Base-by-base conservation (phyloP, 1,140 invertebrate genomes). In the Bombus huntii region DNA sequence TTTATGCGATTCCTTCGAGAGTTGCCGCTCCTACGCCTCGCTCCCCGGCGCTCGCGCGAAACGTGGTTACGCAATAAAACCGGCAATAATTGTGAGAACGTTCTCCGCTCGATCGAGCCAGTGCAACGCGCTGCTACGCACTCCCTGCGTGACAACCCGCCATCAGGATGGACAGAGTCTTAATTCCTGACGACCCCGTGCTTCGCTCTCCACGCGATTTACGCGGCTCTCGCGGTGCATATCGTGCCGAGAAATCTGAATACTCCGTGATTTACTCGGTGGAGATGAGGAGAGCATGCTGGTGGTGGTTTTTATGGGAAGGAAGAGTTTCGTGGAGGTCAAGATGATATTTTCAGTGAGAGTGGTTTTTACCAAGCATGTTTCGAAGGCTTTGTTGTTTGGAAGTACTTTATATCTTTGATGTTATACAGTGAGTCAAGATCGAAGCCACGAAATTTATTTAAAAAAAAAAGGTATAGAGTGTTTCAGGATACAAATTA, bases 1-100 rank as follows among this genome's bases (percentile, higher is more conserved):
- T 90, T 91, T 92, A 92, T 92, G 91, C 90, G 87, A 90, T 91
- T 90, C 87, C 68, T 66, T 65, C 59, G 68, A 37, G 68, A 34
- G n/a, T 31, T 31, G 65, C 34, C 65, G 83, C 70, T 65, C 78
- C 59, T 62, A 42, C 59, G 25, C 74, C 47, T 22, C 44, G 74
- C 74, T 15, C 34, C 74, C 4, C 75, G 57, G 25, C 13, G 34
- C 37, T 47, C 83, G 57, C 79, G 62, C 83, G 78, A 71, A 83
- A 78, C 83, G 42, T 70, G 74, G 79, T 90, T 90, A 86, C 90
- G 87, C 86, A 89, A 91, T 91, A 90, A 90, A 91, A 65, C 76
- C 81, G 65, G 78, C 82, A 76, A 90, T 81, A 88, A 83, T 89
- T 87, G 87, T 83, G 87, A 91, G 87, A 90, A 90, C 87, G 80